A percentile compares a stretch with the other conserved stretches of the same genome.
Evolutionary conservation across 35 echinoderm and acorn worm genomes (phyloP).

Genomic region (Apostichopus japonicus): DNA sequence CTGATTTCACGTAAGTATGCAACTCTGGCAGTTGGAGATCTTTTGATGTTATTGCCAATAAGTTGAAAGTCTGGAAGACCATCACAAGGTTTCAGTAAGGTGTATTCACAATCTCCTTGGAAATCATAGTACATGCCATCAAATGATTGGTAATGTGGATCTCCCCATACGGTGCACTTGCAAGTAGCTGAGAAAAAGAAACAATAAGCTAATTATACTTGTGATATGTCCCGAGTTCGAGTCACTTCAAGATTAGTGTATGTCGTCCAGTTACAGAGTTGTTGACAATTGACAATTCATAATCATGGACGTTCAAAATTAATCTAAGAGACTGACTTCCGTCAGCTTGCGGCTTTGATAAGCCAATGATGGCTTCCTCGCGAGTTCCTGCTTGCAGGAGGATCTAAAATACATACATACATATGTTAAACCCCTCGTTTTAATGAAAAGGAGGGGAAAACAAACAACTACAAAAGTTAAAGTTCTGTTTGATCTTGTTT

Average conservation of each 20-base stretch:
- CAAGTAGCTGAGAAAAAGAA: neutral
- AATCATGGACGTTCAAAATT: too few species aligned
- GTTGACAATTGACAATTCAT: too few species aligned
- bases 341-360: too few species aligned
- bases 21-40: neutral
- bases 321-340: too few species aligned
- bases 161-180: conserved; percentile 9
- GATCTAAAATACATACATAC: neutral
- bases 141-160: conserved; percentile 55
- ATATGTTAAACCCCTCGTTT: too few species aligned
- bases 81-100: conserved; percentile 23
- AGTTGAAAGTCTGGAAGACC: conserved; percentile 9
- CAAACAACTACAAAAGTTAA: neutral
- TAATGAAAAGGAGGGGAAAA: neutral
- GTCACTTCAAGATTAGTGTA: too few species aligned
- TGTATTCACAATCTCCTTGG: conserved; percentile 59
- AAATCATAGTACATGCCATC: conserved; percentile 44
- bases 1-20: conserved; percentile 19
- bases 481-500: neutral
- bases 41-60: conserved; percentile 5
- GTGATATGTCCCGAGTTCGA: neutral
- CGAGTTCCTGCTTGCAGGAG: too few species aligned
- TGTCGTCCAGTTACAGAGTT: too few species aligned
- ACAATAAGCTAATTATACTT: neutral
- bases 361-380: too few species aligned